Evolutionary conservation across 64 coral and sea anemone genomes (phyloP).

Genomic region (Montipora capricornis): DNA sequence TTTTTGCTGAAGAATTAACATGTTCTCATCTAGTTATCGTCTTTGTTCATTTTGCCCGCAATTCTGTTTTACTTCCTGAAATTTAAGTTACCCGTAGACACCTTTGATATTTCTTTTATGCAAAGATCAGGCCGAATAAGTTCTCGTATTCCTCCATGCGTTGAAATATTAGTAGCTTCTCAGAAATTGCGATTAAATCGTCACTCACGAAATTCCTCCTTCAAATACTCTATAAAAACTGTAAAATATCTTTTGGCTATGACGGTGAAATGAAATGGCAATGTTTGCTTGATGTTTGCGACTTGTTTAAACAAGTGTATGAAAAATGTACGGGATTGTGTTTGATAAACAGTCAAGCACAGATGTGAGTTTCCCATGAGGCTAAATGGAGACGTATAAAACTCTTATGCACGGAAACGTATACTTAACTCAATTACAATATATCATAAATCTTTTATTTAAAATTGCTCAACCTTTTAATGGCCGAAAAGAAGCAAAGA

Average conservation of each 20-base stretch:
- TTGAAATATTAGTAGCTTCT: not conserved
- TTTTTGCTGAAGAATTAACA: not conserved
- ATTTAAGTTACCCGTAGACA: slow-evolving; percentile 10
- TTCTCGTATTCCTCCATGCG: not conserved
- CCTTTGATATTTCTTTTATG: not conserved
- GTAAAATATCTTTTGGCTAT: slow-evolving; percentile 30
- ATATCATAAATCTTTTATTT: slow-evolving; percentile 91
- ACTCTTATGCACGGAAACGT: slow-evolving; percentile 36
- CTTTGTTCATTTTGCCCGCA: not conserved
- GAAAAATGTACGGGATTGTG: slow-evolving; percentile 83
- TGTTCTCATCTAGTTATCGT: not conserved
- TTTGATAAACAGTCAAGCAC: slow-evolving; percentile 68
- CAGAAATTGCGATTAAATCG: slow-evolving; percentile 15
- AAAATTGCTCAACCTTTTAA: slow-evolving; percentile 75
- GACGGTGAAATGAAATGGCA: slow-evolving; percentile 57
- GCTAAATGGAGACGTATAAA: slow-evolving; percentile 46
- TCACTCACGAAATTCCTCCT: slow-evolving; percentile 27
- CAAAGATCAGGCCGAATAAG: not conserved
- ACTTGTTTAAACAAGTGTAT: slow-evolving; percentile 87
- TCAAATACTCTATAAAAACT: slow-evolving; percentile 31
- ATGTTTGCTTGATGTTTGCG: slow-evolving; percentile 82
- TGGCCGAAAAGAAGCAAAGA: slow-evolving; percentile 62
- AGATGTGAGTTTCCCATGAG: slow-evolving; percentile 87
- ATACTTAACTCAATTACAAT: slow-evolving; percentile 82
- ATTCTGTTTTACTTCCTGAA: slow-evolving; percentile 8